Evolutionary conservation across 2,113 vertebrate genomes (phyloP), one percentile per base, ranked within the genome.

Genomic region (Hyla sarda): DNA sequence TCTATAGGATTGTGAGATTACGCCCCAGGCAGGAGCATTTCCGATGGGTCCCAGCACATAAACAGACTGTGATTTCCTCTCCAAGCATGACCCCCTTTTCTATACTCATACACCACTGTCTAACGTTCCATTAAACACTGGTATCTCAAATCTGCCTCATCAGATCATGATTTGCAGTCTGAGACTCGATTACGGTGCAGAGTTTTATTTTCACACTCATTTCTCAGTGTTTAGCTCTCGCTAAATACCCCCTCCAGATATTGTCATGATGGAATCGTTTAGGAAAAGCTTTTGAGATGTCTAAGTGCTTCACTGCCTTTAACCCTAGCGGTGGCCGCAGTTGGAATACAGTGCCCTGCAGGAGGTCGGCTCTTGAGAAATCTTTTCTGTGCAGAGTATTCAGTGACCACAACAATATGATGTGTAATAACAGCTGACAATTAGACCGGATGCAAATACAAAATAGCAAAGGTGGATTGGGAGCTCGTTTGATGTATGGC

Each of bases 211-310:
- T 88, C 48, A 79, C 88, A 34, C 12, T 23, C 58, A 7, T 79
- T 78, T 50, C 86, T 28, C 0, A 0, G 65, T 5, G 0, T 23
- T 13, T 25, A 54, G 28, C 11, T 84, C 80, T 86, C 60, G 76
- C 88, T 88, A 84, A 89, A 88, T 30, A 58, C 58, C 16, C 69
- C 74, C 47, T 81, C 56, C 13, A 9, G 41, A 30, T 16, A 79
- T 23, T 9, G 16, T 0, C 0, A 47, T 56, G 41, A 34, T 0
- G 0, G 12, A 41, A 37, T 10, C 14, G 41, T 67, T 5, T n/a
- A 54, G 45, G 58, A 85, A 54, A 65, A 30, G 41, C 83, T 69
- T 85, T 71, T 11, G 28, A 78, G 74, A 65, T 85, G 32, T 73
- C 48, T 54, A 23, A 50, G 60, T 34, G 13, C 47, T 48, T 69